phyloP scores from a whole-genome alignment of 2,113 vertebrate species.

The Sporophila hypoxantha region DNA sequence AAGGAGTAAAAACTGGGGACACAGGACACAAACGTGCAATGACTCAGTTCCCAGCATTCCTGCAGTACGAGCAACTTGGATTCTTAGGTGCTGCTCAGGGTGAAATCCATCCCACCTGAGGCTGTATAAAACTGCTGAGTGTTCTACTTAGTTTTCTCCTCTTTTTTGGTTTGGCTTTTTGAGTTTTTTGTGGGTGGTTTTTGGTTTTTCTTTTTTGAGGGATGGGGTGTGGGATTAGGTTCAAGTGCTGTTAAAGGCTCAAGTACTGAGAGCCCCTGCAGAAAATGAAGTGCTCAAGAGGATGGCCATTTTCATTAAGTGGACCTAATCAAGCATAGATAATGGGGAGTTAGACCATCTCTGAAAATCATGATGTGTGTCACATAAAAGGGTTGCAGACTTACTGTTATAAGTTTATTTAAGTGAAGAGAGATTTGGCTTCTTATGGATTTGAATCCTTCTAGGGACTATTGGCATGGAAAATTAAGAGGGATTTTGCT shows the following conservation, averaged over 20 bases:
- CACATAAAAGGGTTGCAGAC: conserved; percentile 28
- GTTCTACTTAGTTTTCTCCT: background rate
- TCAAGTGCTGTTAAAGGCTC: background rate
- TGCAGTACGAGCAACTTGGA: fast-evolving
- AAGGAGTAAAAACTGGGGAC: background rate
- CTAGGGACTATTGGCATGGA: conserved; percentile 4
- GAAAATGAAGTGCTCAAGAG: conserved; percentile 16
- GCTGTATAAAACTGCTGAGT: background rate
- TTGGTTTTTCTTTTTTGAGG: background rate
- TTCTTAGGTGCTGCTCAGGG: background rate
- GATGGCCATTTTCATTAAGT: conserved; percentile 4
- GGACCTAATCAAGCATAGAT: conserved; percentile 32
- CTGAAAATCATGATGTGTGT: conserved; percentile 40
- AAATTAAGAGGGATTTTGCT: conserved; percentile 42
- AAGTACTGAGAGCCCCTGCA: background rate
- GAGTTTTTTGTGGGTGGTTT: background rate
- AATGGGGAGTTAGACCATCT: conserved; percentile 27
- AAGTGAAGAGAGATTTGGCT: conserved; percentile 37
- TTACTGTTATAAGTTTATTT: conserved; percentile 51
- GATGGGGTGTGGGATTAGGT: background rate
- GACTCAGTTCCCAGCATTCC: background rate
- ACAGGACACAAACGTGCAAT: background rate
- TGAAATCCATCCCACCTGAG: background rate
- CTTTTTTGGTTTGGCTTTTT: background rate
- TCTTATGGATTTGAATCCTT: conserved; percentile 20